Base-by-base conservation (phyloP, 2,888 invertebrate species). In the Ormia ochracea region DNA sequence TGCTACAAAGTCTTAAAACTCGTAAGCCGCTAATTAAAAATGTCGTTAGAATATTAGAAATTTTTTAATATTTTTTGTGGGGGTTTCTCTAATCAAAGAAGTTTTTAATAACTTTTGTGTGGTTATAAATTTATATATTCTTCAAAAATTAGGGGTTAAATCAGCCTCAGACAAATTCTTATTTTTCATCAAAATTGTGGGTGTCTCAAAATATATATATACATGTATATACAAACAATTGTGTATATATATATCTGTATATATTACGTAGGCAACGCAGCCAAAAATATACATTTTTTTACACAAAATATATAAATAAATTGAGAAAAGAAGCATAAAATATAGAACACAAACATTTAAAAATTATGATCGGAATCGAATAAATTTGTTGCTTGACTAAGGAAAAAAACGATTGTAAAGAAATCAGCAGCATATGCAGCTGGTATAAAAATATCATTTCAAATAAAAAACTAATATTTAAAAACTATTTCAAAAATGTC, bases 281-380 rank as follows among this genome's bases (percentile, higher is more conserved):
- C 19, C 19, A 28, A 14, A 26, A 21, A 48, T 48, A 26, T n/a
- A 19, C 26, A n/a, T n/a, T 26, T 41, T 2, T 28, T 38, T 1
- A 28, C 19, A 45, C 28, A 33, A 52, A 54, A 61, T n/a, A 63
- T 48, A 58, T 58, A 43, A 33, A 28, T 50, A 12, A 31, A 38
- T 56, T 43, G 56, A 19, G 56, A 68, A 73, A 73, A 63, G 31
- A 73, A 58, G 36, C 10, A 58, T 48, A 56, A 76, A 68, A 80
- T 33, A 72, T 72, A 76, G 72, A 80, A 68, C 72, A 76, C 61
- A 61, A 80, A 75, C 58, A 38, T 72, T 70, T 14, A 48, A 38
- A n/a, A 73, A 73, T 21, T 65, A 56, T 56, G 26, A 45, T 48
- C 50, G 61, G 38, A 19, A 17, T 21, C 23, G 2, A 23, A 48